Evolutionary conservation across 2,888 invertebrate genomes (phyloP), one percentile per base, ranked within the genome.

Genomic region (Nemotelus pantherinus): DNA sequence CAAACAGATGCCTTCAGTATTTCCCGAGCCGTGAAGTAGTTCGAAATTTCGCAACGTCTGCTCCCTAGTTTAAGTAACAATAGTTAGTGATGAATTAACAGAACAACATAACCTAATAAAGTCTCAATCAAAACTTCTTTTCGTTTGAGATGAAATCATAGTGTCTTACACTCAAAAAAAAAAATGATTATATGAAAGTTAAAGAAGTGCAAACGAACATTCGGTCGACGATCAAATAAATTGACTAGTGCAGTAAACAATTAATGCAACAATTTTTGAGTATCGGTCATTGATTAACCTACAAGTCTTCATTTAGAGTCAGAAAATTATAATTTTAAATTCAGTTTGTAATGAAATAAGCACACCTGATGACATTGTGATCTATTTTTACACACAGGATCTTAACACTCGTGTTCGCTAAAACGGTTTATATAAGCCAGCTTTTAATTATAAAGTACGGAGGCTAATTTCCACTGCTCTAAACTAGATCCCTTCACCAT

Each of bases 361-460:
- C 50, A 50, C 50, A 50, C 9, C 50, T 50, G 50, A 7, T 25
- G 65, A n/a, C 65, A 45, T 65, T 65, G 65, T 65, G 65, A 65
- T 65, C 45, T 45, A 44, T 45, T 45, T 25, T 45, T 43, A 10
- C 43, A 47, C 65, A 65, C 41, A 65, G 0, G n/a, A 25, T 25
- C 44, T 53, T 53, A 53, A 55, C 70, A 70, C 70, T 55, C 55
- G 70, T 41, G 41, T 58, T 9, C 39, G n/a, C 47, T 47, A 47
- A 70, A 48, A 70, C 6, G 43, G 70, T 70, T 70, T 70, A 70
- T 43, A 43, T 55, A 70, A 70, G 70, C 55, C 70, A 70, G 70
- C 70, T 70, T 55, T 70, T 10, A 55, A 70, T 53, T 55, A 55
- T 43, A 70, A 70, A 70, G 65, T 43, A 47, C 45, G 47, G 53